Conservation (phyloP, 2,888 invertebrate species). For the Maniola hyperantus region DNA sequence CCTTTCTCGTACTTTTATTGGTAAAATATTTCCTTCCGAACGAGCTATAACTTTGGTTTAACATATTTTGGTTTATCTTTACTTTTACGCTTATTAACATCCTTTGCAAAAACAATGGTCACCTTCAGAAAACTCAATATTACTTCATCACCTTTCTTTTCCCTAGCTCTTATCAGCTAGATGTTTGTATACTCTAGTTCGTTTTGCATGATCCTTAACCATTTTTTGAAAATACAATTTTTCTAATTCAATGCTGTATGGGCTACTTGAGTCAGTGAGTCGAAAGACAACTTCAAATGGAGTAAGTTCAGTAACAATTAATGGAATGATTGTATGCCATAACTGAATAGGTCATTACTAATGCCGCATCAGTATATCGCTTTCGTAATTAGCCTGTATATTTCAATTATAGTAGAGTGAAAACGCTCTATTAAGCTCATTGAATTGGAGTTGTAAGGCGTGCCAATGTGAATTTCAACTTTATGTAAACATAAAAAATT, state of each 20-base stretch:
- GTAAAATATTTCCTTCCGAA: too few relatives aligned
- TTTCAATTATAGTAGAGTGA: constrained; percentile 21
- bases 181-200: too few relatives aligned
- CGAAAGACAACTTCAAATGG: constrained; percentile 44
- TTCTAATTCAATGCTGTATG: constrained; percentile 17
- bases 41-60: too few relatives aligned
- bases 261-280: constrained; percentile 39
- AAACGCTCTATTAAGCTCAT: constrained; percentile 42
- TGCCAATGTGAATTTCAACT: constrained; percentile 41
- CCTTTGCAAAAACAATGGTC: not conserved
- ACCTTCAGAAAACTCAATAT: not conserved
- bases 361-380: constrained; percentile 36
- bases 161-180: too few relatives aligned
- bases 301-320: constrained; percentile 37
- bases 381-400: not conserved
- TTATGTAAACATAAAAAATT: constrained; percentile 37
- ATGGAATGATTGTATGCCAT: constrained; percentile 45
- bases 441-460: constrained; percentile 42
- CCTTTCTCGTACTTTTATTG: too few relatives aligned
- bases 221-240: not conserved
- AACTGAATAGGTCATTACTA: constrained; percentile 44
- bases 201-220: not conserved
- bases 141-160: constrained; percentile 4
- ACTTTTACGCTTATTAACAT: not conserved
- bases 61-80: too few relatives aligned